Evolutionary conservation across 2,797 vertebrate genomes (phyloP), one percentile per base, ranked within the genome.

Genomic region (Lemur catta): DNA sequence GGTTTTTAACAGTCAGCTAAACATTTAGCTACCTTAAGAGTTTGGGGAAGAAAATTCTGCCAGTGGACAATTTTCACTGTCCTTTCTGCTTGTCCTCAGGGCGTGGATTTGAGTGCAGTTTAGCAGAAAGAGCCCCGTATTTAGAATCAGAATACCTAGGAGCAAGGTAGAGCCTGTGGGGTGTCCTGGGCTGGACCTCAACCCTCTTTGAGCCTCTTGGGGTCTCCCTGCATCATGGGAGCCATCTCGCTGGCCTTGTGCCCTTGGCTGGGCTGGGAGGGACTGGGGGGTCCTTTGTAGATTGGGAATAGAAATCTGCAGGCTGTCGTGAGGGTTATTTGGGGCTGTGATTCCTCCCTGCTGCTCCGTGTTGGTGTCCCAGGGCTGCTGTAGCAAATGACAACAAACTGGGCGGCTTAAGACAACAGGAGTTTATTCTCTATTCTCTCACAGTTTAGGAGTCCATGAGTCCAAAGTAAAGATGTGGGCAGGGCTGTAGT

Each of bases 121-220:
- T 24, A 33, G 28, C n/a, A 55, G 89, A 33, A 69, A 55, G 75
- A 81, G 48, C 57, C 26, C 35, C 1, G 0, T 9, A 4, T 79
- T 30, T 43, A 15, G 76, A 38, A 48, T 14, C 35, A 17, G 65
- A 30, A 18, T 14, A 1, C 67, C 22, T 4, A 9, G 50, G 30
- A 30, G 14, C 4, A 0, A 22, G 48, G 10, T 4, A 4, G 17
- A 22, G 48, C 89, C 7, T 10, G 7, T n/a, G 10, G 3, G 24
- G 38, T 69, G 61, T 79, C 38, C 8, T 11, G 5, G 30, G 75
- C 3, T 26, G 17, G 0, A 0, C 2, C 7, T 1, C 0, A 9
- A 1, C 17, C 28, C 18, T n/a, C 79, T 76, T n/a, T 6, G 48
- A 61, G 76, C 59, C 52, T 81, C 48, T 15, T 14, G 11, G 46